Percentiles rank a stretch among this genome's conserved stretches.
Conservation (phyloP, 2,113 vertebrate species). For the Oenanthe melanoleuca region DNA sequence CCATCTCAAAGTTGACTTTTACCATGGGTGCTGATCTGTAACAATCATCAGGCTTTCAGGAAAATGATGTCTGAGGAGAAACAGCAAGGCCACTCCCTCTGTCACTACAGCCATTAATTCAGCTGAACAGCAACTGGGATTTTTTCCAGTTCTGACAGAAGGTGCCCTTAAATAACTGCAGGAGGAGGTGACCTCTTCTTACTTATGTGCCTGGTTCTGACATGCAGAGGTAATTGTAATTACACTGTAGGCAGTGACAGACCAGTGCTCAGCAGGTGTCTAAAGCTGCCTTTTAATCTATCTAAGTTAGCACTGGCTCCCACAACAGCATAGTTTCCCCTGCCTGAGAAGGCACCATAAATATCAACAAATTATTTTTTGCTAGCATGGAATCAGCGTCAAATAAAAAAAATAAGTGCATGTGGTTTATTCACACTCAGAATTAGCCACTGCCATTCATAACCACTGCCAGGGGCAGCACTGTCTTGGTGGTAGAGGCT, state of each 20-base stretch:
- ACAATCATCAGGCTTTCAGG: neutral
- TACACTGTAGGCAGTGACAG: neutral
- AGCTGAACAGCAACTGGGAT: neutral
- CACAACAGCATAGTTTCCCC: neutral
- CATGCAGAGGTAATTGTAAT: neutral
- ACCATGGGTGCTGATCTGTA: neutral
- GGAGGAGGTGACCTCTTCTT: neutral
- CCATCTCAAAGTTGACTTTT: neutral
- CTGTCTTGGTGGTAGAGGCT: neutral
- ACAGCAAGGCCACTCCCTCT: neutral
- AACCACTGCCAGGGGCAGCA: neutral
- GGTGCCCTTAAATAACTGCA: neutral
- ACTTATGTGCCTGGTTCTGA: neutral
- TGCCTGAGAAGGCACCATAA: neutral
- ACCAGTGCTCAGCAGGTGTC: neutral
- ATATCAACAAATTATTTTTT: neutral
- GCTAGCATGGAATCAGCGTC: neutral
- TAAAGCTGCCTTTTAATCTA: neutral
- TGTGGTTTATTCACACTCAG: neutral
- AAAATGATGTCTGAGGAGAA: neutral
- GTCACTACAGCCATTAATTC: neutral
- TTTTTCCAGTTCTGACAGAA: neutral
- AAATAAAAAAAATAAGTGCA: neutral
- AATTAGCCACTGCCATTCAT: neutral
- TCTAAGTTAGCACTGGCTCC: fast-evolving